Base-by-base conservation (phyloP, 2,797 vertebrate genomes). In the Enteromius treurensis region DNA sequence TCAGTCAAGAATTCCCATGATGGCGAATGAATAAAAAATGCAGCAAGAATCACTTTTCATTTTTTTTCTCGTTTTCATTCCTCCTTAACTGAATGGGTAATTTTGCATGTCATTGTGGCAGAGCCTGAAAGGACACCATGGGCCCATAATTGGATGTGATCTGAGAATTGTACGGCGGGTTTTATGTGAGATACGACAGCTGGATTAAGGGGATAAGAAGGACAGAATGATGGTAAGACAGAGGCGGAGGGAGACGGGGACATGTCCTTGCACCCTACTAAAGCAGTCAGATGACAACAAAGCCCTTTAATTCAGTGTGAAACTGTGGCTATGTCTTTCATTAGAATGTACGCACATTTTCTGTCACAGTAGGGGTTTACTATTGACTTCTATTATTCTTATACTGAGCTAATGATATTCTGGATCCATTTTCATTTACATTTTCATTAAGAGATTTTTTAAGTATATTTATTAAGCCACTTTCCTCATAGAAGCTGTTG, bases 301-400 rank as follows among this genome's bases (percentile, higher is more conserved):
- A 87, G 80, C 58, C 13, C 77, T 81, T 79, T 87, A 86, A 88
- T 85, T 80, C 65, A 40, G 82, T 81, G 85, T 87, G 74, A 89
- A 88, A 88, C 86, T 87, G 79, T 26, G 26, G 1, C 26, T 26
- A 26, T 26, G 49, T 83, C 65, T 67, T 77, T 51, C 68, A 79
- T 86, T 77, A 67, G n/a, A 75, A 74, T 58, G 47, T 71, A 53
- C 74, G 51, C 21, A 14, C 40, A 34, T 40, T 58, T 76, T 58
- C 21, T 40, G 15, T 76, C 73, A 42, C 0, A 37, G 74, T 26
- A 15, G 76, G 60, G 60, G 14, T 37, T 62, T 77, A 15, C 55
- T 55, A 29, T 45, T 7, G 60, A 37, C 21, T 68, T 17, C 11
- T 68, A 14, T 77, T 78, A 40, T 78, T 78, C 19, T 45, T 45